Evolutionary conservation across 2,113 vertebrate species (phyloP).

Genomic region (Raphicerus campestris): DNA sequence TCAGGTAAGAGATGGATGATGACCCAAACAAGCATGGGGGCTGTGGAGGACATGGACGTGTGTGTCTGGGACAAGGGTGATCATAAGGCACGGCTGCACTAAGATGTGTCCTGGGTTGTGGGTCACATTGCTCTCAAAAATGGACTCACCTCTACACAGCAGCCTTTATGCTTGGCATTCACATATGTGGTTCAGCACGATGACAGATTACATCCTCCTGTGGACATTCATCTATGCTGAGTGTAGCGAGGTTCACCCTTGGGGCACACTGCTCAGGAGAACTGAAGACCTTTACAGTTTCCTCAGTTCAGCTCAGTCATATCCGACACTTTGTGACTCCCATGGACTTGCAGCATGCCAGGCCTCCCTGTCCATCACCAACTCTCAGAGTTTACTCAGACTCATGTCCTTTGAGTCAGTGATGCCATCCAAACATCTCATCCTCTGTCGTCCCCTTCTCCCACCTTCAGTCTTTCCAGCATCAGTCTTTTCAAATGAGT

Average conservation of each 20-base stretch:
- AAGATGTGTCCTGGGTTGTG: background rate
- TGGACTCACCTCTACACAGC: background rate
- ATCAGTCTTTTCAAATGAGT: background rate
- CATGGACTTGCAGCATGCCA: background rate
- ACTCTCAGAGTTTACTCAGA: background rate
- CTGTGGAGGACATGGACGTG: background rate
- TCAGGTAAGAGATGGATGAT: background rate
- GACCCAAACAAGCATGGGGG: background rate
- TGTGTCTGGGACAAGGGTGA: background rate
- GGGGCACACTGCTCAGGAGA: background rate
- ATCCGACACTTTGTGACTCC: background rate
- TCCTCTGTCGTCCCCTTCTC: background rate
- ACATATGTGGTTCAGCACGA: background rate
- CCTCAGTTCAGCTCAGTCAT: background rate
- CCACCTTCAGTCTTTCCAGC: background rate
- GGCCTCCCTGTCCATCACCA: background rate
- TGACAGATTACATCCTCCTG: background rate
- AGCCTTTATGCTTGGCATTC: background rate
- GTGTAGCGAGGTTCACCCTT: background rate
- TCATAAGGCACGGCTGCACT: background rate
- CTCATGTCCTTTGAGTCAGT: background rate
- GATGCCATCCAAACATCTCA: background rate
- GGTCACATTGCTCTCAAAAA: background rate
- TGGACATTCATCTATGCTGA: background rate
- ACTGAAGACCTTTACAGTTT: background rate